Percentiles rank a stretch among this genome's conserved stretches.
Evolutionary conservation across 2,888 invertebrate genomes (phyloP).

Genomic region (Cephus sareptanus): DNA sequence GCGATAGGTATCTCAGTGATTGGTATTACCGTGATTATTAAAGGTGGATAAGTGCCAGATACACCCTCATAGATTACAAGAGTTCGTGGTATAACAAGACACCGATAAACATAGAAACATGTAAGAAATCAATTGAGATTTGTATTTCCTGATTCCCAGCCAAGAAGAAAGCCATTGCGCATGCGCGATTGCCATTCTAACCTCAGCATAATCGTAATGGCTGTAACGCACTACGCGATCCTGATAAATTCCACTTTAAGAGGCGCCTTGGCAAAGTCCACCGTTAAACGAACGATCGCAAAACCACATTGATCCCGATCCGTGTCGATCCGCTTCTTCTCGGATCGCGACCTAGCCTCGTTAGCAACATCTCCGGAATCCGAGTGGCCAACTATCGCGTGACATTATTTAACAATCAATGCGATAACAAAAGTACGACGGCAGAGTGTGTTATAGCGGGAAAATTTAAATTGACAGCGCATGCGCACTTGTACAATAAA

Average conservation of each 20-base stretch:
- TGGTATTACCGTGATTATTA: neutral
- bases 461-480: neutral
- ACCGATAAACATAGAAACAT: neutral
- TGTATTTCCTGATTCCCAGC: neutral
- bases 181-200: neutral
- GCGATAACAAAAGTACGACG: neutral
- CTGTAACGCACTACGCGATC: conserved; percentile 14
- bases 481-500: neutral
- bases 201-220: neutral
- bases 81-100: neutral
- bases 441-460: neutral
- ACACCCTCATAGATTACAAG: neutral
- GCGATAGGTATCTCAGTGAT: neutral
- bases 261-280: conserved; percentile 7
- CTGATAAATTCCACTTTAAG: neutral
- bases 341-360: conserved; percentile 18
- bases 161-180: neutral
- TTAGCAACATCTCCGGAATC: conserved; percentile 15
- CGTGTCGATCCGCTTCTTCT: conserved; percentile 15
- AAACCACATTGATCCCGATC: conserved; percentile 43
- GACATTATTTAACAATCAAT: neutral
- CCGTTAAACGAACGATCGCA: conserved; percentile 30
- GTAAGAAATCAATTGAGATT: neutral
- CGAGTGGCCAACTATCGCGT: neutral
- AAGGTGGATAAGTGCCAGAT: neutral